Evolutionary conservation across 2,888 invertebrate genomes (phyloP), one percentile per base, ranked within the genome.

Genomic region (Ceratothoa steindachneri): DNA sequence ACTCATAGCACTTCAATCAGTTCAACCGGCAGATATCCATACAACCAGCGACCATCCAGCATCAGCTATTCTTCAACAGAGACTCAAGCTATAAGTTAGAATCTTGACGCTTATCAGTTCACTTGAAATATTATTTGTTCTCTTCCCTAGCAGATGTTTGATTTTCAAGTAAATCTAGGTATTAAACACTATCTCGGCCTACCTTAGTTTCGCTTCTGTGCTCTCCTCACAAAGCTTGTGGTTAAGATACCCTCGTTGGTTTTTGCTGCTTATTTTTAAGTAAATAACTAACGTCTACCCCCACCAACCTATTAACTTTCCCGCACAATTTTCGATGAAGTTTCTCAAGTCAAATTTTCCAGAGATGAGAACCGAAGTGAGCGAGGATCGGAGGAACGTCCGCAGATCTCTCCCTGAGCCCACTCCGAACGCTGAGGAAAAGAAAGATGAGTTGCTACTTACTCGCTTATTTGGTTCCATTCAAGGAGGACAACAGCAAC

Each of bases 391-490:
- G 24, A 60, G 60, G 24, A 24, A 12, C 2, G 60, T 24, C 19
- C 2, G 60, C 2, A 60, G 24, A 60, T 60, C 60, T n/a, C 12
- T 52, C n/a, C 22, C 64, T 15, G 31, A 30, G 15, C 5, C 70
- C 12, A 15, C 22, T 19, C 30, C 51, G 12, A 30, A 66, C n/a
- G 30, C 52, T 28, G 73, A 72, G 31, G 75, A 73, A 7, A 73
- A 73, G 51, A 55, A 67, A 31, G 73, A 76, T 12, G 75, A 73
- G 24, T 70, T 73, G 1, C 41, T 78, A 3, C 51, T 75, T 24
- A 71, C 69, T 64, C 71, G 75, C 9, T 30, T 78, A 0, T 78
- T 78, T 70, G 78, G 75, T 31, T 71, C 71, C 1, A 73, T 73
- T 28, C 65, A 72, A 9, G 68, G 75, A 1, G 75, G 75, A 3